Conservation (phyloP, 2,797 vertebrate genomes). For the Tragelaphus oryx region DNA sequence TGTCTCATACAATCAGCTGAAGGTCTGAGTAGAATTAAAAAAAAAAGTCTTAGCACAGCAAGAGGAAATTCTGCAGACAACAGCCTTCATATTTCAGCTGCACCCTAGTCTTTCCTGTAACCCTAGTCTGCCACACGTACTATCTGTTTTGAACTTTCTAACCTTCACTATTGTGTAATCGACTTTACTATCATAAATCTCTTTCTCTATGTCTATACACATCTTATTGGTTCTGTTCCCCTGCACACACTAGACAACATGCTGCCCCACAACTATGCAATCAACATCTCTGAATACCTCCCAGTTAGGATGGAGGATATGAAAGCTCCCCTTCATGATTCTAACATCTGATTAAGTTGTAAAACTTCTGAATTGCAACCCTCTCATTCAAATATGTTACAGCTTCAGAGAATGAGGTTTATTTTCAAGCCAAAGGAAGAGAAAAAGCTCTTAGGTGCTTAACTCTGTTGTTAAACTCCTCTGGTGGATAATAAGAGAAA, state of each 20-base stretch:
- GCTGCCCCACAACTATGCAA: fast-evolving
- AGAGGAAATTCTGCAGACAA: not conserved
- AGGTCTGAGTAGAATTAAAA: not conserved
- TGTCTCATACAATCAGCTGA: not conserved
- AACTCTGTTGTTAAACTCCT: not conserved
- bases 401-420: not conserved
- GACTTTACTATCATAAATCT: not conserved
- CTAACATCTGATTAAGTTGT: not conserved
- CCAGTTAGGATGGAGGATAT: not conserved
- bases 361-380: not conserved
- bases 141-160: not conserved
- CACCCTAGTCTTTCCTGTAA: fast-evolving
- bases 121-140: not conserved
- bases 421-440: not conserved
- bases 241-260: not conserved
- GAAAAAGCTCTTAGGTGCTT: not conserved
- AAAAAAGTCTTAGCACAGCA: fast-evolving
- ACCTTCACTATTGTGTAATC: not conserved
- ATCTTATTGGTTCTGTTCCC: not conserved
- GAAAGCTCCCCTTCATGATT: not conserved
- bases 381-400: not conserved
- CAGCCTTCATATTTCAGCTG: too few species aligned
- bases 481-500: not conserved
- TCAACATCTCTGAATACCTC: not conserved
- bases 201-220: not conserved